A percentile compares a stretch with the other conserved stretches of the same genome.
Conservation (phyloP, 2,113 vertebrate species). For the Brienomyrus brachyistius region DNA sequence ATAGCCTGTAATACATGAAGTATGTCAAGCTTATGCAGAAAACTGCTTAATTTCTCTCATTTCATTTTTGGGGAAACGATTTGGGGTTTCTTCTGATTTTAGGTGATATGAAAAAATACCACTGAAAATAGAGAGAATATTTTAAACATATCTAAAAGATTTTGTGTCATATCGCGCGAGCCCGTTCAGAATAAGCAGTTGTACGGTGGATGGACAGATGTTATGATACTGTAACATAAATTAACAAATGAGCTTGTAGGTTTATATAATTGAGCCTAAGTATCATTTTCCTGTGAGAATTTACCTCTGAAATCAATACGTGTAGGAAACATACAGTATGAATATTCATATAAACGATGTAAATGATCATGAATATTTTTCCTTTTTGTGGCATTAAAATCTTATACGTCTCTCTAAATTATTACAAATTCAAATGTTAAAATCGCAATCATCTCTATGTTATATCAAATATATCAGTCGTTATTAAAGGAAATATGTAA, state of each 20-base stretch:
- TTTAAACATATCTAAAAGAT: no score
- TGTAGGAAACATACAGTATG: not conserved
- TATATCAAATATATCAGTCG: not conserved
- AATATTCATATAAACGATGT: not conserved
- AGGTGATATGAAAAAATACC: not conserved
- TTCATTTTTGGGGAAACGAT: not conserved
- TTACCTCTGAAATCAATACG: not conserved
- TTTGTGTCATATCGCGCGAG: not conserved
- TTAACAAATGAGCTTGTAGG: not conserved
- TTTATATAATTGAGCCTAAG: not conserved
- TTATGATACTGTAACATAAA: not conserved
- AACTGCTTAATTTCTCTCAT: not conserved
- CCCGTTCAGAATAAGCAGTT: not conserved
- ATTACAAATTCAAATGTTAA: not conserved
- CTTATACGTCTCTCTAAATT: not conserved
- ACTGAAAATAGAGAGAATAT: not conserved
- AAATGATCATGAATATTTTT: not conserved
- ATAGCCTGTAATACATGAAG: not conserved
- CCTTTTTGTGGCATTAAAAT: not conserved
- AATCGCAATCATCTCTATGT: not conserved
- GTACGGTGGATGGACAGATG: not conserved
- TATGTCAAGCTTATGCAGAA: not conserved
- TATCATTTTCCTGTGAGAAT: not conserved
- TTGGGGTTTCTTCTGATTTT: not conserved
- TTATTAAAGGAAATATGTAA: not conserved